Conservation (phyloP, 2,888 invertebrate genomes). For the Cerceris ruficornis region DNA sequence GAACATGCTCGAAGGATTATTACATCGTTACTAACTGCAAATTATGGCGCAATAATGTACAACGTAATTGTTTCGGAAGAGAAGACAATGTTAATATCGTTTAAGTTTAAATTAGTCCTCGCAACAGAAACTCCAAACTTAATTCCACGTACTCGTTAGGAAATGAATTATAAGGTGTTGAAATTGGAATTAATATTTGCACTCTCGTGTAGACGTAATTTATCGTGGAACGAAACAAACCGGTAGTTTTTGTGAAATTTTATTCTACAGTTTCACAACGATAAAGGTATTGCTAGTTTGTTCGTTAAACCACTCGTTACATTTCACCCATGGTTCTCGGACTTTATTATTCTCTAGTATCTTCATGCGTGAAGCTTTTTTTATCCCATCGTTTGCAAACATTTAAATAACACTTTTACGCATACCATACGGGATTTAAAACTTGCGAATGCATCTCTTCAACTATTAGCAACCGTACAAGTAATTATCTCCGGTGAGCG, state of each 20-base stretch:
- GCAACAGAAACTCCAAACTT: not conserved
- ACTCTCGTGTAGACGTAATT: too few relatives aligned
- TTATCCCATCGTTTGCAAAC: not conserved
- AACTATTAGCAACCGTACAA: slow-evolving; percentile 30
- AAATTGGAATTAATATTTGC: too few relatives aligned
- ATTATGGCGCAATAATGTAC: slow-evolving; percentile 3
- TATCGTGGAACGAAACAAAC: too few relatives aligned
- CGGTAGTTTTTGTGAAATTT: too few relatives aligned
- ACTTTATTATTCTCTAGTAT: too few relatives aligned
- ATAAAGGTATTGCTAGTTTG: too few relatives aligned
- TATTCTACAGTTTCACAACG: too few relatives aligned
- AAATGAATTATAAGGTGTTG: not conserved
- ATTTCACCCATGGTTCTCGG: too few relatives aligned
- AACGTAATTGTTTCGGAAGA: too few relatives aligned
- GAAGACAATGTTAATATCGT: not conserved
- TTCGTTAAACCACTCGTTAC: too few relatives aligned
- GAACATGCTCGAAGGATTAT: not conserved
- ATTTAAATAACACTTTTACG: not conserved
- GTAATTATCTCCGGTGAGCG: slow-evolving; percentile 37
- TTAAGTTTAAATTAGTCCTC: slow-evolving; percentile 21
- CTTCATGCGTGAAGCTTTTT: not conserved
- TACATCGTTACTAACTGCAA: not conserved
- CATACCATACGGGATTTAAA: not conserved
- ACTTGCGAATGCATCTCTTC: slow-evolving; percentile 1
- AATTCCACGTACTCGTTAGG: not conserved